These are phyloP conservation scores for Propithecus deckenii DNA, from an alignment of 2,797 vertebrate species.

Conservation along the genomic window DNA sequence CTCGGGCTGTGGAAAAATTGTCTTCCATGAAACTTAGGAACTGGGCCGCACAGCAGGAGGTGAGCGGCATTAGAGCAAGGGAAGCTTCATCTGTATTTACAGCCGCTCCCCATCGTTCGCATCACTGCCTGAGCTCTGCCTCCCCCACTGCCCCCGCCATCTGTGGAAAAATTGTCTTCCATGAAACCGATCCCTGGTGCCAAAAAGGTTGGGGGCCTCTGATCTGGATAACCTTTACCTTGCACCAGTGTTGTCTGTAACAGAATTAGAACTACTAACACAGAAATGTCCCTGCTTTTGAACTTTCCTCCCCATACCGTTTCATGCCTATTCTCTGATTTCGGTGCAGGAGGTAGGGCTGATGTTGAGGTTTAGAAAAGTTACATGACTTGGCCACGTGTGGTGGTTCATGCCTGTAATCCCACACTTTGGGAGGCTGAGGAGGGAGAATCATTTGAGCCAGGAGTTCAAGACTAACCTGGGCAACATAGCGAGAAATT, in stretches of 20 bases:
- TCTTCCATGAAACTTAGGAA: too few species aligned
- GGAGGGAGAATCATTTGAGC: neutral
- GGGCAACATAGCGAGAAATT: neutral
- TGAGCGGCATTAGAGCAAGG: too few species aligned
- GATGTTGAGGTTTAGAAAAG: neutral
- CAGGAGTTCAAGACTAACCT: neutral
- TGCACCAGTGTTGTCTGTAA: neutral
- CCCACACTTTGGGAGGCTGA: neutral
- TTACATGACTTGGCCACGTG: neutral
- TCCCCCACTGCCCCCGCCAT: too few species aligned
- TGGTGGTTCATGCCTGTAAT: neutral
- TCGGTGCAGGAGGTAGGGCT: neutral
- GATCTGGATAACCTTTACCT: neutral
- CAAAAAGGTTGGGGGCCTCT: too few species aligned
- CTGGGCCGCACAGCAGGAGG: too few species aligned
- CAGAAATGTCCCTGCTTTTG: fast-evolving
- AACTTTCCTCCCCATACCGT: neutral
- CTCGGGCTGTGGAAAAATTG: too few species aligned
- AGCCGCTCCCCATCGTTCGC: too few species aligned
- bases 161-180: too few species aligned
- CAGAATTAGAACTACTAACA: neutral
- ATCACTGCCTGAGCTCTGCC: too few species aligned
- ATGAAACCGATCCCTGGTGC: too few species aligned
- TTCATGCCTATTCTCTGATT: neutral
- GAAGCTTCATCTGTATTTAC: too few species aligned